Base-by-base conservation (phyloP, 2,888 invertebrate genomes). In the Dolichomitus sp. region DNA sequence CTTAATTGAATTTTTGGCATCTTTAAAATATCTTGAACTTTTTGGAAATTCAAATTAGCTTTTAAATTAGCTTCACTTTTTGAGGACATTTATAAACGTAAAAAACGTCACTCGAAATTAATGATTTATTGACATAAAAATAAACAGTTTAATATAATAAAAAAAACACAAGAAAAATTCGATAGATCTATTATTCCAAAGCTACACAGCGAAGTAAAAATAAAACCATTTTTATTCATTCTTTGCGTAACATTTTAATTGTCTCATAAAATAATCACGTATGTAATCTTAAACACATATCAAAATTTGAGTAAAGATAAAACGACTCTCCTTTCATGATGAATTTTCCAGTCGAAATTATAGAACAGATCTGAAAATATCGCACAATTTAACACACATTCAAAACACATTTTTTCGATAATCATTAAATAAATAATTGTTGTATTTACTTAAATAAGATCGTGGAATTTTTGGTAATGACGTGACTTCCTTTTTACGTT, bases 311-410 rank as follows among this genome's bases (percentile, higher is more conserved):
- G 14, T 27, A 68, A 37, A 68, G 12, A 52, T 68, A 30, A 12
- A 50, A 37, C 6, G 27, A 27, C 23, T 40, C n/a, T 69, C 40
- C n/a, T 12, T 37, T 19, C 12, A 17, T 33, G 12, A 19, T 37
- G n/a, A 68, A 33, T 19, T 33, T 37, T 54, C 11, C 45, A 33
- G 4, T 14, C 33, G 37, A 33, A 52, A 63, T 54, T 30, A 40
- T 52, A 9, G 27, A 27, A 63, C 52, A 19, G n/a, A 17, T 70
- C 78, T 78, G 54, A 48, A 78, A 78, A 72, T 40, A 63, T 42
- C 2, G 7, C 0, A 27, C 12, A 27, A 45, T 37, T 37, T 37
- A 4, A 14, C n/a, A 17, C 5, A 19, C 2, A n/a, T 42, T 4
- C 12, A 19, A 12, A 40, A 11, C 63, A 6, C 4, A 9, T 2